These are phyloP conservation scores for Exocentrus adspersus DNA, from an alignment of 2,888 invertebrate species.

Conservation along the genomic window DNA sequence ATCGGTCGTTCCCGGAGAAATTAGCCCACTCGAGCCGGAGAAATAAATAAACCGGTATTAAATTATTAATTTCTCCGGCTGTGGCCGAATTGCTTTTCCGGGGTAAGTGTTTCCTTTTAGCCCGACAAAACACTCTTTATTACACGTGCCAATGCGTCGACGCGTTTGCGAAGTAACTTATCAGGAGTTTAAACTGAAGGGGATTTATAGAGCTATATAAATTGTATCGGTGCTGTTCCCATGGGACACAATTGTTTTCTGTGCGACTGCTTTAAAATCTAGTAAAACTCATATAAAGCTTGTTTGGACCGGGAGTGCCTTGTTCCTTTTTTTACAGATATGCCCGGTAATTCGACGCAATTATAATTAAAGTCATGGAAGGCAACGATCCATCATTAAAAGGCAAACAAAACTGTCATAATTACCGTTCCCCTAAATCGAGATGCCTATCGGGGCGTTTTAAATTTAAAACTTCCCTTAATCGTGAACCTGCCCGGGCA, in stretches of 20 bases:
- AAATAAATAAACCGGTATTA: slow-evolving; percentile 7
- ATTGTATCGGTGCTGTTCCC: background rate
- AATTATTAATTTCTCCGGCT: background rate
- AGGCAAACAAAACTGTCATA: background rate
- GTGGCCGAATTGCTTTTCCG: background rate
- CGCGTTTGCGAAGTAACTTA: background rate
- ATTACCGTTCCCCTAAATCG: background rate
- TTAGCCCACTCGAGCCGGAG: background rate
- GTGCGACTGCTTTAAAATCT: slow-evolving; percentile 9
- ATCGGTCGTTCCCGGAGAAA: slow-evolving; percentile 14
- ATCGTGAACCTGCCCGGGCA: background rate
- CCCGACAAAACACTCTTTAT: background rate
- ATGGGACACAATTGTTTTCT: too few species aligned
- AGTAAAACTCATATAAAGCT: background rate
- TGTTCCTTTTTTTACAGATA: too few species aligned
- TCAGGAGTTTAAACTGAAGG: too few species aligned
- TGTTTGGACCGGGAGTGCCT: background rate
- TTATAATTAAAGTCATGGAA: background rate
- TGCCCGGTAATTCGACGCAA: too few species aligned
- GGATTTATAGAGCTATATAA: too few species aligned
- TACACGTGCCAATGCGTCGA: background rate
- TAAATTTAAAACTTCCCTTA: background rate
- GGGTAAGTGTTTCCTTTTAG: background rate
- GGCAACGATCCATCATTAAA: background rate
- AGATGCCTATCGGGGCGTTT: background rate